Percentiles rank a stretch among this genome's conserved stretches.
These are phyloP conservation scores for Speoplatyrhinus poulsoni DNA, from an alignment of 2,113 vertebrate species.

Conservation along the genomic window DNA sequence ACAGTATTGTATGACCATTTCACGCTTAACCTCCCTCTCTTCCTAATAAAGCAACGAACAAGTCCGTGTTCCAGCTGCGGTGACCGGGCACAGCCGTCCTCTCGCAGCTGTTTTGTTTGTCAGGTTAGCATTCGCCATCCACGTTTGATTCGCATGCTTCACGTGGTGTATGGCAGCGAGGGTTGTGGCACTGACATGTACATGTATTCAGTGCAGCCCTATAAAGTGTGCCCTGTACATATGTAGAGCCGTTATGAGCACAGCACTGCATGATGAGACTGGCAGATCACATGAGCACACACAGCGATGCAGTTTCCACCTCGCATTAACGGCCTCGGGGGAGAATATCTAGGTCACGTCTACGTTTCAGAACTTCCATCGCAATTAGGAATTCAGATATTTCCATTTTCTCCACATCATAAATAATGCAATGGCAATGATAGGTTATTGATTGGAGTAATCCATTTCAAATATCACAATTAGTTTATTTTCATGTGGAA, in stretches of 20 bases:
- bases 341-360: conserved; percentile 66
- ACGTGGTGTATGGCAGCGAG: conserved; percentile 40
- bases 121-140: conserved; percentile 46
- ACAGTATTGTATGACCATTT: conserved; percentile 7
- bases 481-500: conserved; percentile 44
- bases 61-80: conserved; percentile 16
- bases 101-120: conserved; percentile 29
- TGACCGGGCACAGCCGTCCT: too few relatives aligned
- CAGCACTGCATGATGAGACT: conserved; percentile 41
- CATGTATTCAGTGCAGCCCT: conserved; percentile 39
- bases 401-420: conserved; percentile 61
- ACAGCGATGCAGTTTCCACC: conserved; percentile 52
- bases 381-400: conserved; percentile 67
- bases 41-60: conserved; percentile 1
- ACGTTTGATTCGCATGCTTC: conserved; percentile 38
- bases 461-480: conserved; percentile 66
- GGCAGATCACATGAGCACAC: conserved; percentile 58
- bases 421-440: conserved; percentile 77
- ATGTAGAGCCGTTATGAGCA: conserved; percentile 45
- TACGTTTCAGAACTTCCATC: conserved; percentile 65
- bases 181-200: conserved; percentile 56
- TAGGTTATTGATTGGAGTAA: conserved; percentile 77
- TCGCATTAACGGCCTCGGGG: conserved; percentile 58
- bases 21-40: conserved; percentile 17
- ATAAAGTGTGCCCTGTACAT: conserved; percentile 32